These are phyloP conservation scores for Axinella damicornis DNA, from an alignment of 37 sponge, comb jelly and placozoan species.

Conservation along the genomic window DNA sequence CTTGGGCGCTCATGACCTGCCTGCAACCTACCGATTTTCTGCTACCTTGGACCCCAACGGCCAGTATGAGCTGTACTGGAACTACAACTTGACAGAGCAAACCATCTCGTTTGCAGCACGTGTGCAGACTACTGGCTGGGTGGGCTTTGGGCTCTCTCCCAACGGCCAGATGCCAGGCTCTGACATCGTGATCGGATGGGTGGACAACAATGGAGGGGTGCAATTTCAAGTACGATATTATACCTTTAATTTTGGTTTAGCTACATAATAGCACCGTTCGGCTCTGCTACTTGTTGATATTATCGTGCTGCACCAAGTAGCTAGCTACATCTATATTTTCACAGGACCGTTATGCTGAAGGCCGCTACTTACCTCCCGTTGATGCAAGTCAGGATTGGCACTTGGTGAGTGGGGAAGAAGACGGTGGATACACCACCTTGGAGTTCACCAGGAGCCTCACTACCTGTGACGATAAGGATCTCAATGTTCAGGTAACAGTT, in stretches of 20 bases:
- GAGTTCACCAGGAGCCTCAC: conserved; percentile 59
- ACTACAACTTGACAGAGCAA: neutral
- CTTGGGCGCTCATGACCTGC: neutral
- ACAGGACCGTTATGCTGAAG: conserved; percentile 64
- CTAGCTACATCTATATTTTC: too few relatives aligned
- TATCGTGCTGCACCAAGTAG: too few relatives aligned
- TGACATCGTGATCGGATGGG: conserved; percentile 63
- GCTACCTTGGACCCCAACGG: neutral
- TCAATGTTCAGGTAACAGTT: conserved; percentile 13
- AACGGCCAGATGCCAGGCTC: conserved; percentile 62
- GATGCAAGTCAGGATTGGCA: conserved; percentile 59
- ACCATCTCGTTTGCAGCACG: conserved; percentile 46
- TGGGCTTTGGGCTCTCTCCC: conserved; percentile 57
- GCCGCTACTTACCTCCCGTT: conserved; percentile 24
- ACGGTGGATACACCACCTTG: conserved; percentile 68
- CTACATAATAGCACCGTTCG: too few relatives aligned
- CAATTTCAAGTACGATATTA: conserved; percentile 15
- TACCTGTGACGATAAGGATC: conserved; percentile 53
- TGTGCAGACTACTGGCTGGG: conserved; percentile 47
- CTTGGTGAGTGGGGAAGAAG: conserved; percentile 47
- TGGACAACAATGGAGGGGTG: neutral
- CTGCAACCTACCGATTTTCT: conserved; percentile 2
- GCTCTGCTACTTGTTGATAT: too few relatives aligned
- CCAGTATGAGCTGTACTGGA: conserved; percentile 36
- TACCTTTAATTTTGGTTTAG: too few relatives aligned